Conservation (phyloP, 2,113 vertebrate species). For the Tachysurus vachellii region DNA sequence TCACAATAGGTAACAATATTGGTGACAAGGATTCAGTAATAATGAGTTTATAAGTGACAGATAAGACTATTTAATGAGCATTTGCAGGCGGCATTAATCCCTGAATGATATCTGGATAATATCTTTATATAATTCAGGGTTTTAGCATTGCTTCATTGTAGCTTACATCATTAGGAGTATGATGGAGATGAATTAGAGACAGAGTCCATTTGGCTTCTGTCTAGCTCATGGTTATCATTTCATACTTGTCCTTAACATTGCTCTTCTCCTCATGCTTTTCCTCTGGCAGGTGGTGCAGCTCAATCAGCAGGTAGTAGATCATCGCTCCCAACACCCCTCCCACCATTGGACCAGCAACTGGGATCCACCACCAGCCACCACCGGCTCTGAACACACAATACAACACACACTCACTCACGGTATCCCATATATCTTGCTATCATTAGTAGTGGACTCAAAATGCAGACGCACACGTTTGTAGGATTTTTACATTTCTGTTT, state of each 20-base stretch:
- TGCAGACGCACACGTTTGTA: background rate
- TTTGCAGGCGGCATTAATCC: background rate
- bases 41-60: background rate
- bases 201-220: background rate
- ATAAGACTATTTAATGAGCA: background rate
- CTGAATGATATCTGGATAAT: background rate
- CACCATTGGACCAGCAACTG: conserved; percentile 85
- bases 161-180: background rate
- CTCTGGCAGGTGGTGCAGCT: conserved; percentile 80
- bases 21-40: background rate
- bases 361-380: conserved; percentile 95
- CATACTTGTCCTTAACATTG: conserved; percentile 80
- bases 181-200: conserved; percentile 7
- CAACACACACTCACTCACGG: background rate
- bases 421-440: background rate
- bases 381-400: conserved; percentile 77
- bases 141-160: background rate
- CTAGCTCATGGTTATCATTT: conserved; percentile 80
- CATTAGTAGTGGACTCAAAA: background rate
- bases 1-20: background rate
- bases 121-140: background rate
- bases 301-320: conserved; percentile 83
- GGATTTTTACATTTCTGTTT: background rate
- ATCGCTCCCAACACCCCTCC: conserved; percentile 82
- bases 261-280: conserved; percentile 64